A percentile compares a stretch with the other conserved stretches of the same genome.
Evolutionary conservation across 2,113 vertebrate genomes (phyloP).

Genomic region (Cacatua alba): DNA sequence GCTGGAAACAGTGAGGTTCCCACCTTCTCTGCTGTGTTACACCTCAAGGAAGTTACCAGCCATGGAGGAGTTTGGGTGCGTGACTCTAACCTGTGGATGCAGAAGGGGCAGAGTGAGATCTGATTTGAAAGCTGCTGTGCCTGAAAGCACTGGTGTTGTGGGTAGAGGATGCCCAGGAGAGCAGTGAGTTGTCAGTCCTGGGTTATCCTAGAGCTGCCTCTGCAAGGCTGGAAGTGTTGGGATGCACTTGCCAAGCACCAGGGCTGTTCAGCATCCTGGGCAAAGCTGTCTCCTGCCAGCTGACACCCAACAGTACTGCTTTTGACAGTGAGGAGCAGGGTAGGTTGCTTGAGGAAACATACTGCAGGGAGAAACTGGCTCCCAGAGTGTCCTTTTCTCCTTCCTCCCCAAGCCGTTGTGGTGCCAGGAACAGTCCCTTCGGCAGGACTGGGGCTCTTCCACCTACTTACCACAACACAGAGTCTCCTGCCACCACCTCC

Average conservation of each 20-base stretch:
- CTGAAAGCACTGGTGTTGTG: accelerated
- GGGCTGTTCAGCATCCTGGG: background rate
- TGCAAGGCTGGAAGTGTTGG: background rate
- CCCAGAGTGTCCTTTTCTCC: background rate
- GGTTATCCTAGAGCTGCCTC: background rate
- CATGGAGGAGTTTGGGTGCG: accelerated
- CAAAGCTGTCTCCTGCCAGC: background rate
- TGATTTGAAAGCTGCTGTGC: background rate
- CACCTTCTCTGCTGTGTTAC: background rate
- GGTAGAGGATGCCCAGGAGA: too few relatives aligned
- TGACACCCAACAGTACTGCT: background rate
- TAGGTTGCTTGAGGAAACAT: background rate
- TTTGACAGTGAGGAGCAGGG: background rate
- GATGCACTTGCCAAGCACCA: background rate
- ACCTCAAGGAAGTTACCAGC: background rate
- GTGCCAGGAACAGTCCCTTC: background rate
- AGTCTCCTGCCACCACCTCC: background rate
- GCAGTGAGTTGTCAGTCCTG: background rate
- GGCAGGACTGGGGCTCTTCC: background rate
- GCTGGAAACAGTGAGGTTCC: background rate
- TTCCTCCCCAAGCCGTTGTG: background rate
- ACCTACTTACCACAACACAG: background rate
- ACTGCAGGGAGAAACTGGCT: background rate
- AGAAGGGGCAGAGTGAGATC: background rate
- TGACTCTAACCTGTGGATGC: background rate